Percentiles rank a stretch among this genome's conserved stretches.
These are phyloP conservation scores for Propithecus deckenii DNA, from an alignment of 2,797 vertebrate species.

Conservation along the genomic window DNA sequence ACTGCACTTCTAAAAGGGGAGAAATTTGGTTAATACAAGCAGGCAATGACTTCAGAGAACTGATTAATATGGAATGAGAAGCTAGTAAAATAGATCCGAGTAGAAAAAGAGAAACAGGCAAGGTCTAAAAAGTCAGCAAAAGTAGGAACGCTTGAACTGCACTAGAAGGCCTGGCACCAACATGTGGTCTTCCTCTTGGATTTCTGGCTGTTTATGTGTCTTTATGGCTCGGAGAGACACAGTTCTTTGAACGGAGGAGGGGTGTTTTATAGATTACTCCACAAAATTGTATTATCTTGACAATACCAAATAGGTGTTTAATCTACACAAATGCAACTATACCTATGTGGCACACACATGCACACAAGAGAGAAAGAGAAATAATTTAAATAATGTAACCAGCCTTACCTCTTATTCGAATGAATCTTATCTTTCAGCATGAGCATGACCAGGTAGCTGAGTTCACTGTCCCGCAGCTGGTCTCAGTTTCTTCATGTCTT, in stretches of 20 bases:
- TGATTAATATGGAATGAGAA: not conserved
- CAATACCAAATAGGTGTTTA: not conserved
- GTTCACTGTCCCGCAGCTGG: not conserved
- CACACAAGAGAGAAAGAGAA: not conserved
- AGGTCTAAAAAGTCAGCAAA: not conserved
- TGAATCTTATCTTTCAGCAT: not conserved
- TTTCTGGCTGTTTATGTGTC: not conserved
- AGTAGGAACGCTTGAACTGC: not conserved
- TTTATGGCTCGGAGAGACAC: not conserved
- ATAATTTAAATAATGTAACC: not conserved
- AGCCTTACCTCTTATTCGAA: not conserved
- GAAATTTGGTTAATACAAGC: not conserved
- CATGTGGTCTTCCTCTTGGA: not conserved
- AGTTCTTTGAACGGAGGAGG: not conserved
- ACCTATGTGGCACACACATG: not conserved
- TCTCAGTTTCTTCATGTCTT: not conserved
- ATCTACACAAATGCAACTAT: not conserved
- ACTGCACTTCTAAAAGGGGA: not conserved
- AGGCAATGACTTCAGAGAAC: not conserved
- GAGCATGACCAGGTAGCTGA: not conserved
- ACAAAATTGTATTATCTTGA: not conserved
- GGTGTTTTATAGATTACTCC: not conserved
- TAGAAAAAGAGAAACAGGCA: not conserved
- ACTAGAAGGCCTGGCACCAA: not conserved
- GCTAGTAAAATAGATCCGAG: not conserved